These are phyloP conservation scores for Bombycilla garrulus DNA, from an alignment of 2,113 vertebrate species.

Conservation along the genomic window DNA sequence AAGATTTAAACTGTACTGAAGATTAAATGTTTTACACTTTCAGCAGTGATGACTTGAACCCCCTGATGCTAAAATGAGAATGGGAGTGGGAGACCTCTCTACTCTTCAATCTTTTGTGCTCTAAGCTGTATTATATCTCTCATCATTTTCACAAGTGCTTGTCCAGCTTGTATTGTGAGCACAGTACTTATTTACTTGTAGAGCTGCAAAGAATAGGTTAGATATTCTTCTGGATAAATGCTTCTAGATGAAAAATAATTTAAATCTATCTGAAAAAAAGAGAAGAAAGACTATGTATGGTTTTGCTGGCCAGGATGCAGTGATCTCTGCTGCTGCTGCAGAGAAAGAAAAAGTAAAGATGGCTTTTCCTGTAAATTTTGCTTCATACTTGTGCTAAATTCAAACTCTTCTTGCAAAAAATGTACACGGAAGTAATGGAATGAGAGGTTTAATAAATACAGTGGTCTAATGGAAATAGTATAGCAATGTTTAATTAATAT, in stretches of 20 bases:
- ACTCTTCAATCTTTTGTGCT: neutral
- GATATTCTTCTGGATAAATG: neutral
- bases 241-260: neutral
- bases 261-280: neutral
- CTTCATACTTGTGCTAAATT: neutral
- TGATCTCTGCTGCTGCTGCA: neutral
- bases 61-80: neutral
- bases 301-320: neutral
- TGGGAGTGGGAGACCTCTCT: neutral
- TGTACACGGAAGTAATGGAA: conserved; percentile 21
- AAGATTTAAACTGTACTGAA: neutral
- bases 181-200: neutral
- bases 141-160: neutral
- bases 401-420: conserved; percentile 1
- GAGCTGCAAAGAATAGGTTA: neutral
- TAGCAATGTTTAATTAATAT: conserved; percentile 53
- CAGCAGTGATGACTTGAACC: neutral
- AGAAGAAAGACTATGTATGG: neutral
- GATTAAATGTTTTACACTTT: neutral
- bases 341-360: neutral
- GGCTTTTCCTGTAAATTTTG: neutral
- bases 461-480: conserved; percentile 49
- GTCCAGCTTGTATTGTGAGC: neutral
- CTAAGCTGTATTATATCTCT: neutral
- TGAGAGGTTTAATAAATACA: conserved; percentile 46